Percentiles rank a stretch among this genome's conserved stretches.
Evolutionary conservation across 2,888 invertebrate species (phyloP).

Genomic region (Ctena decussata): DNA sequence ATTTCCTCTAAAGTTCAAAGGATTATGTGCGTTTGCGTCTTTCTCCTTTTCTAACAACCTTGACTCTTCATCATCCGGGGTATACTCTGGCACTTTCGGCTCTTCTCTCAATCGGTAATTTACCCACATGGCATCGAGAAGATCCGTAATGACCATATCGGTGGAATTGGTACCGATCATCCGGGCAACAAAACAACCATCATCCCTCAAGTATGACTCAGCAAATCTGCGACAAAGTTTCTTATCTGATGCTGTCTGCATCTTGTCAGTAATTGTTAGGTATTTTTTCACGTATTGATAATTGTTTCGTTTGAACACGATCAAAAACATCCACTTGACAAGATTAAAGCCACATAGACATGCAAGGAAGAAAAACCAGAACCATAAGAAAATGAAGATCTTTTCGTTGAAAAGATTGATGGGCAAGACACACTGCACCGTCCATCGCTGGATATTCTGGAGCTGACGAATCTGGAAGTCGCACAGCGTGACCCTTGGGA

Average conservation of each 20-base stretch:
- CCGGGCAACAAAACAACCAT: constrained; percentile 80
- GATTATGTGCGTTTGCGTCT: constrained; percentile 44
- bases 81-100: constrained; percentile 58
- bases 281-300: constrained; percentile 79
- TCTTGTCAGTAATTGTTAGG: constrained; percentile 73
- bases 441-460: constrained; percentile 80
- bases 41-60: constrained; percentile 61
- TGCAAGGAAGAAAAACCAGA: constrained; percentile 80
- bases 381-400: constrained; percentile 83
- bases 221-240: constrained; percentile 77
- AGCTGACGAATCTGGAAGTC: constrained; percentile 83
- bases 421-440: constrained; percentile 81
- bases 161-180: constrained; percentile 81
- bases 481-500: constrained; percentile 80
- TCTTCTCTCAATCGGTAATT: constrained; percentile 58
- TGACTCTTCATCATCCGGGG: constrained; percentile 54
- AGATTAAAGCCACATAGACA: constrained; percentile 70
- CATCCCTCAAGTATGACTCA: constrained; percentile 76
- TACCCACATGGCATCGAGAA: constrained; percentile 75
- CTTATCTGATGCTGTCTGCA: constrained; percentile 71
- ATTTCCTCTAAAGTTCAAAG: constrained; percentile 59
- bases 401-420: constrained; percentile 83
- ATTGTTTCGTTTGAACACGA: constrained; percentile 76
- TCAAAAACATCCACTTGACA: constrained; percentile 75
- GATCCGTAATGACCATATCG: constrained; percentile 78